phyloP scores from a whole-genome alignment of 2,797 vertebrate genomes.

The Pipistrellus kuhlii region DNA sequence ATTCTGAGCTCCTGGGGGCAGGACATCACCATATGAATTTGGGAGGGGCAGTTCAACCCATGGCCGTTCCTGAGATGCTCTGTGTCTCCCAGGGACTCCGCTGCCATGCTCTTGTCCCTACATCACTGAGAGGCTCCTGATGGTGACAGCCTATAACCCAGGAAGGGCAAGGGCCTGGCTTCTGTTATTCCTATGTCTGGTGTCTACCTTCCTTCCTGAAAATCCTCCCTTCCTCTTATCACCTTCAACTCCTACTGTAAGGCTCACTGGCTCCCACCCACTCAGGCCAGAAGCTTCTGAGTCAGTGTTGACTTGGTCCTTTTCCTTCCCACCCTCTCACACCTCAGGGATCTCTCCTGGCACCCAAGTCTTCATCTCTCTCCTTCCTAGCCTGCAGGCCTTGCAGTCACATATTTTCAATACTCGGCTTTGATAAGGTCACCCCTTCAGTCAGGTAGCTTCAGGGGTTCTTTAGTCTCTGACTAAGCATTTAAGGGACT shows the following conservation, averaged over 20 bases:
- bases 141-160: neutral
- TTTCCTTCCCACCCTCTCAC: neutral
- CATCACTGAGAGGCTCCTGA: neutral
- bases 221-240: neutral
- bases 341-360: neutral
- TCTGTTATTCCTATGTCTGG: neutral
- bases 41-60: neutral
- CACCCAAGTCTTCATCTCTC: neutral
- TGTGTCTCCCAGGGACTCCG: neutral
- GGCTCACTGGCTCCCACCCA: neutral
- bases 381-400: neutral
- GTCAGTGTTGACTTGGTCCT: neutral
- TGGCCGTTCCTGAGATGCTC: neutral
- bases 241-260: neutral
- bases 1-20: neutral
- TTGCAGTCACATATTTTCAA: too few relatives aligned
- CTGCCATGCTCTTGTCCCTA: neutral
- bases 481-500: neutral
- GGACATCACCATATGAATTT: neutral
- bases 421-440: neutral
- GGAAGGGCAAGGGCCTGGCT: neutral
- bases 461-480: neutral
- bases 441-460: neutral
- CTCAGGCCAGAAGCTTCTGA: fast-evolving
- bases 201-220: neutral